Conservation (phyloP, 2,888 invertebrate species). For the Limulus polyphemus region DNA sequence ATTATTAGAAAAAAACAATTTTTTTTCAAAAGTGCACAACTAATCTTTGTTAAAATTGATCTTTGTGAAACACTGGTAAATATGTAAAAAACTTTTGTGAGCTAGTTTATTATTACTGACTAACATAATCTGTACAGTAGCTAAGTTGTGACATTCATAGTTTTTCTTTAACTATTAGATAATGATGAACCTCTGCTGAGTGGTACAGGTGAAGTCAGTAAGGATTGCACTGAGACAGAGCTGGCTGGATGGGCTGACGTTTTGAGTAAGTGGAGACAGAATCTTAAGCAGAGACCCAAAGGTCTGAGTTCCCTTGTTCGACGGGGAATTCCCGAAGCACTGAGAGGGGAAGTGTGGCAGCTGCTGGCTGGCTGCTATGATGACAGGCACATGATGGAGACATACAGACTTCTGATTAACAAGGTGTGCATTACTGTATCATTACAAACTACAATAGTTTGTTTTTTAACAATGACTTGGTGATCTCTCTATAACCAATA, state of each 20-base stretch:
- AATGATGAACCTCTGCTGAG: constrained; percentile 45
- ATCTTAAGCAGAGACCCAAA: constrained; percentile 52
- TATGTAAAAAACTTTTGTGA: too few relatives aligned
- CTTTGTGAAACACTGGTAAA: too few relatives aligned
- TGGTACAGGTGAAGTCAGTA: constrained; percentile 92
- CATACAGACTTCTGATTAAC: constrained; percentile 78
- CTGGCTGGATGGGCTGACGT: constrained; percentile 88
- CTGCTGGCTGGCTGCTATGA: constrained; percentile 76
- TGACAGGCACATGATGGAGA: constrained; percentile 63
- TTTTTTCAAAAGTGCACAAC: too few relatives aligned
- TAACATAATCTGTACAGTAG: too few relatives aligned
- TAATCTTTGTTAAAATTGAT: too few relatives aligned
- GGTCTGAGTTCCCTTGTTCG: constrained; percentile 65
- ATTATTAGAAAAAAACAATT: too few relatives aligned
- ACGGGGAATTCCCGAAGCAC: constrained; percentile 81
- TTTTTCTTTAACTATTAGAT: constrained; percentile 29
- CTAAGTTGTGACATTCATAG: too few relatives aligned
- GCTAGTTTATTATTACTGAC: too few relatives aligned
- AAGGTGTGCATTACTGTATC: constrained; percentile 49
- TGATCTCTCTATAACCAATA: too few relatives aligned
- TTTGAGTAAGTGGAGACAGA: constrained; percentile 36
- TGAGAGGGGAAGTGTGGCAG: constrained; percentile 96
- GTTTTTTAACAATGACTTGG: neutral
- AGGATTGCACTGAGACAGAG: constrained; percentile 86
- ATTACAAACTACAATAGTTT: neutral